A percentile compares a stretch with the other conserved stretches of the same genome.
These are phyloP conservation scores for Rallus limicola DNA, from an alignment of 2,113 vertebrate genomes.

Conservation along the genomic window DNA sequence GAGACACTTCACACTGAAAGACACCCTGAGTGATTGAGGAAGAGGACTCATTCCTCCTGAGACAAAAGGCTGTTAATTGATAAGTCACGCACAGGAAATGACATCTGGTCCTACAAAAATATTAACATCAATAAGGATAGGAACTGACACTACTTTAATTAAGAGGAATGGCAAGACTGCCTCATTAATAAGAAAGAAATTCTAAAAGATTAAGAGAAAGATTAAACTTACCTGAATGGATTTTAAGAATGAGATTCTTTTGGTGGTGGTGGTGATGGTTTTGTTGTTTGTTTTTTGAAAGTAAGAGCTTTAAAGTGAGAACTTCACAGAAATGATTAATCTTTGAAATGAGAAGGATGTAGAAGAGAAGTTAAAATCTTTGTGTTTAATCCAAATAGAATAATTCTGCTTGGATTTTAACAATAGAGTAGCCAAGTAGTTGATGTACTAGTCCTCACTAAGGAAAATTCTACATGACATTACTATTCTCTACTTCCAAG, in stretches of 20 bases:
- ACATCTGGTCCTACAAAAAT: neutral
- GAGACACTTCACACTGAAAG: neutral
- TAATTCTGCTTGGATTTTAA: neutral
- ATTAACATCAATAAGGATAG: neutral
- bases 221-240: neutral
- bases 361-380: neutral
- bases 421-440: neutral
- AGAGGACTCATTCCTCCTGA: neutral
- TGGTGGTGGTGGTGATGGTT: neutral
- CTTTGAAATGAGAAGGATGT: neutral
- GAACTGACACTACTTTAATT: neutral
- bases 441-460: neutral
- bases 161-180: neutral
- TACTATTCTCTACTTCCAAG: neutral
- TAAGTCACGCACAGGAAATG: neutral
- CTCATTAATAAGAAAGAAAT: neutral
- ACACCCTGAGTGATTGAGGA: neutral
- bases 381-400: neutral
- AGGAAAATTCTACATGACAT: neutral
- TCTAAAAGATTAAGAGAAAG: neutral
- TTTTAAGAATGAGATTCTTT: neutral
- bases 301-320: neutral
- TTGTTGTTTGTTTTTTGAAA: neutral
- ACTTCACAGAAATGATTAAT: neutral
- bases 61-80: neutral